Evolutionary conservation across 2,113 vertebrate species (phyloP).

Genomic region (Syngnathoides biaculeatus): DNA sequence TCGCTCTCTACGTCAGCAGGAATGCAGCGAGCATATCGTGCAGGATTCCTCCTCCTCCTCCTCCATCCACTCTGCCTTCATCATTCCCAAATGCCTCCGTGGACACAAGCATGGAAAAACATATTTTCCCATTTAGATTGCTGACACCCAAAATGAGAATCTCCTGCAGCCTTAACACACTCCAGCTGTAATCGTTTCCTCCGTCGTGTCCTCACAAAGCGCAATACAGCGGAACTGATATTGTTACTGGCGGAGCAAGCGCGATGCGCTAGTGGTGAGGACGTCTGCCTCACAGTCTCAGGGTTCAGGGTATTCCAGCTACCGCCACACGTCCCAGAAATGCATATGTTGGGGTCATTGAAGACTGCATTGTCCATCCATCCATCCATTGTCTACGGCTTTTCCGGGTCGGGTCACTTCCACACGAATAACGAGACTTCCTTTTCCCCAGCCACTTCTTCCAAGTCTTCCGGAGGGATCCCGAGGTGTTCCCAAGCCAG

Average conservation of each 20-base stretch:
- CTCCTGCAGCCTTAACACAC: background rate
- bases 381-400: too few species aligned
- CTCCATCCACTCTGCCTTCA: background rate
- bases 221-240: background rate
- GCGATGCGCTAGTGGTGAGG: background rate
- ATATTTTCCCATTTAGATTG: background rate
- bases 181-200: conserved; percentile 1
- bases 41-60: background rate
- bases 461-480: too few species aligned
- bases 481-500: too few species aligned
- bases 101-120: background rate
- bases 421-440: too few species aligned
- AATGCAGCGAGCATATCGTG: conserved; percentile 29
- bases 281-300: background rate
- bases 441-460: too few species aligned
- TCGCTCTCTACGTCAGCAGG: conserved; percentile 31
- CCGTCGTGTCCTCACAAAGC: background rate
- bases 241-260: background rate
- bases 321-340: background rate
- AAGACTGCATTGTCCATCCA: too few species aligned
- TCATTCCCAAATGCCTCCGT: background rate
- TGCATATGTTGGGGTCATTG: background rate
- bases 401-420: too few species aligned
- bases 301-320: background rate
- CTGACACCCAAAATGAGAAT: background rate